A percentile compares a stretch with the other conserved stretches of the same genome.
These are phyloP conservation scores for Semotilus atromaculatus DNA, from an alignment of 2,797 vertebrate genomes.

Conservation along the genomic window DNA sequence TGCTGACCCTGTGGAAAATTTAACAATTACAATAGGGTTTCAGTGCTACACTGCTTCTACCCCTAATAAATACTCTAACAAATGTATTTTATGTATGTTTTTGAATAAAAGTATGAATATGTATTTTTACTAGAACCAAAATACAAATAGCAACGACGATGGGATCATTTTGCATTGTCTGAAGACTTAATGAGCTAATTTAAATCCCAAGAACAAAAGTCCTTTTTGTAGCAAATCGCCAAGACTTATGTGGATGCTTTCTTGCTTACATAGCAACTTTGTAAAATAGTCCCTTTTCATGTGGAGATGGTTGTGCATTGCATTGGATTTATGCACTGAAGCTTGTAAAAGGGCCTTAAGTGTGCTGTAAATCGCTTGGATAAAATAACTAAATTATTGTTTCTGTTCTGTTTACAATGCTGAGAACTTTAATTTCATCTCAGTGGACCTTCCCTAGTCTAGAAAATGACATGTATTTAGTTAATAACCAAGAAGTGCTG, in stretches of 20 bases:
- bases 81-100: background rate
- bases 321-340: background rate
- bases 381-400: background rate
- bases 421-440: constrained; percentile 9
- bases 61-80: background rate
- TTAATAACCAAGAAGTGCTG: background rate
- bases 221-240: background rate
- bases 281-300: background rate
- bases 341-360: background rate
- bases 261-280: background rate
- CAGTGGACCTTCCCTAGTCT: background rate
- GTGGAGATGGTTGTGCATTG: background rate
- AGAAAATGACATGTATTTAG: constrained; percentile 16
- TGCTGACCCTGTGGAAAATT: too few species aligned
- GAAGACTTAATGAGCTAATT: background rate
- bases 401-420: background rate
- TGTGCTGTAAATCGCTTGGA: background rate
- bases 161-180: background rate
- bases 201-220: background rate
- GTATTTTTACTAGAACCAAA: background rate
- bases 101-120: background rate
- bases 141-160: background rate
- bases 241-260: background rate
- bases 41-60: too few species aligned
- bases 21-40: too few species aligned